phyloP scores from a whole-genome alignment of 2,888 invertebrate species.

The Andricus curvator region DNA sequence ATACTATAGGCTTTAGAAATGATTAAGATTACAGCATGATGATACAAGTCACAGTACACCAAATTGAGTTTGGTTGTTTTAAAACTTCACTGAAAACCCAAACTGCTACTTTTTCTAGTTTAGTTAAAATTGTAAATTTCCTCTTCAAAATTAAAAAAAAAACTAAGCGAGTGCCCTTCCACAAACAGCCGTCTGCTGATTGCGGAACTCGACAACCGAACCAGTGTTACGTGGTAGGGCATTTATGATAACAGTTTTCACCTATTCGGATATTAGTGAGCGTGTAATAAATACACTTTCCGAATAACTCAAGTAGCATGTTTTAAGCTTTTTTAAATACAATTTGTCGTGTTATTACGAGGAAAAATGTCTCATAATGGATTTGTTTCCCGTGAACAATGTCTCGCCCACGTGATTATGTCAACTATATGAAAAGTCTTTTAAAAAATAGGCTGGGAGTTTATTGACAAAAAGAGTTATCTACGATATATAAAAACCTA shows the following conservation, averaged over 20 bases:
- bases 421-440: conserved; percentile 14
- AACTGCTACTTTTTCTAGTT: background rate
- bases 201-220: background rate
- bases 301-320: background rate
- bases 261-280: background rate
- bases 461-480: conserved; percentile 23
- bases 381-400: background rate
- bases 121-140: background rate
- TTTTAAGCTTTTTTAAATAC: background rate
- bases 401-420: background rate
- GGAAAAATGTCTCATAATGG: background rate
- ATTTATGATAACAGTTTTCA: background rate
- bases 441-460: conserved; percentile 23
- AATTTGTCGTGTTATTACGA: background rate
- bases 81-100: background rate
- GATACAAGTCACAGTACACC: conserved; percentile 33
- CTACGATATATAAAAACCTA: conserved; percentile 38
- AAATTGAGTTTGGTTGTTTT: conserved; percentile 5
- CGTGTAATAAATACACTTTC: background rate
- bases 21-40: conserved; percentile 17
- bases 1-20: conserved; percentile 10
- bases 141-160: background rate
- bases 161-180: background rate
- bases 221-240: too few relatives aligned
- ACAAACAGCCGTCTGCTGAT: background rate